Percentiles rank a stretch among this genome's conserved stretches.
Conservation (phyloP, 2,113 vertebrate genomes). For the Kobus ellipsiprymnus region DNA sequence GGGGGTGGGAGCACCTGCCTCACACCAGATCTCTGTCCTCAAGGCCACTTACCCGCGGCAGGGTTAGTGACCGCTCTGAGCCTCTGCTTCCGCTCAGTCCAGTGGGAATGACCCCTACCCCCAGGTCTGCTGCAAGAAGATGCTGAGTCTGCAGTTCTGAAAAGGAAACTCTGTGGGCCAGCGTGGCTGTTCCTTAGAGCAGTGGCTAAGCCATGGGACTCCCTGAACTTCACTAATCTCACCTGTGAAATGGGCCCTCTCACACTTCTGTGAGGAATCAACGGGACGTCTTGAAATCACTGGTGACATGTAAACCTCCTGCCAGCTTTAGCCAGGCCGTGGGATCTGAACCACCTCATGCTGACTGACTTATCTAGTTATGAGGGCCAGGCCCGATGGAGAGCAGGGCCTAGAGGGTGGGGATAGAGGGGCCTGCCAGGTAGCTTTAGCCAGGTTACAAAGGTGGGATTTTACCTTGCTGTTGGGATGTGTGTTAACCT, state of each 20-base stretch:
- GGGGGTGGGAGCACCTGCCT: not conserved
- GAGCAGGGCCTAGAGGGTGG: not conserved
- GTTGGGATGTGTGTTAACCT: not conserved
- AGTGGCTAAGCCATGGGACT: not conserved
- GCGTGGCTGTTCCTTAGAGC: rapidly evolving
- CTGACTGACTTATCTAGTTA: not conserved
- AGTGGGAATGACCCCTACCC: no score
- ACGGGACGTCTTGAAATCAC: not conserved
- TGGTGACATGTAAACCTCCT: no score
- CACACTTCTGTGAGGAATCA: not conserved
- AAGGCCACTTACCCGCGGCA: rapidly evolving
- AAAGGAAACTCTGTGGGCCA: not conserved
- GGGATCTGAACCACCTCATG: not conserved
- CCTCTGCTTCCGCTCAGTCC: not conserved
- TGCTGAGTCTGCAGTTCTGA: not conserved
- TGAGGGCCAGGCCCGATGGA: not conserved
- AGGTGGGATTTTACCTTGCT: not conserved
- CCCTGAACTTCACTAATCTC: not conserved
- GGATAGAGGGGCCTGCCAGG: not conserved
- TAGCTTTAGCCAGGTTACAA: not conserved
- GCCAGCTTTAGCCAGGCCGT: rapidly evolving
- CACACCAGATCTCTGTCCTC: not conserved
- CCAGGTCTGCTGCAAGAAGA: not conserved
- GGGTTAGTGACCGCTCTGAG: not conserved
- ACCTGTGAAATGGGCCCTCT: not conserved